These are phyloP conservation scores for Cottus gobio DNA, from an alignment of 2,113 vertebrate species.

Conservation along the genomic window DNA sequence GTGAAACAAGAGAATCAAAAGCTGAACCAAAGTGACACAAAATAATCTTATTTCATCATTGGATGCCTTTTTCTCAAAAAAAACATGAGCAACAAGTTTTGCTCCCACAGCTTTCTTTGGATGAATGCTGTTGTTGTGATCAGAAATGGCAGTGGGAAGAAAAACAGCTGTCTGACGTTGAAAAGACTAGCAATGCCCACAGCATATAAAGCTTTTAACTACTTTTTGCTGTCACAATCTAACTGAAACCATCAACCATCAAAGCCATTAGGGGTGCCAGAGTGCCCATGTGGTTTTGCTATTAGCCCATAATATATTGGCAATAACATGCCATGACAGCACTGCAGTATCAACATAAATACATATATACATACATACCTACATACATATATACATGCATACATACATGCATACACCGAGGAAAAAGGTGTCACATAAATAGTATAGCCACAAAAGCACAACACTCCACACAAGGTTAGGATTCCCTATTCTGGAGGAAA, in stretches of 20 bases:
- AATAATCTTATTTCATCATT: constrained; percentile 58
- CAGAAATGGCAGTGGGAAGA: constrained; percentile 56
- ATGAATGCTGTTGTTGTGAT: constrained; percentile 56
- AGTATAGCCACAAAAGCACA: constrained; percentile 52
- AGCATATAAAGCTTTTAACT: constrained; percentile 60
- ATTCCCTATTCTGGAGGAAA: constrained; percentile 63
- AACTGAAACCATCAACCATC: constrained; percentile 73
- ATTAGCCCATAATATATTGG: constrained; percentile 70
- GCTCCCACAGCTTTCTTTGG: constrained; percentile 38
- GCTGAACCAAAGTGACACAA: constrained; percentile 49
- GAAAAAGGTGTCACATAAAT: constrained; percentile 60
- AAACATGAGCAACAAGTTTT: constrained; percentile 56
- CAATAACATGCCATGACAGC: constrained; percentile 49
- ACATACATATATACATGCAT: no score
- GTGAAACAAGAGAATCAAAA: constrained; percentile 50
- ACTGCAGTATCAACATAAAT: constrained; percentile 56
- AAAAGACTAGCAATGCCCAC: constrained; percentile 57
- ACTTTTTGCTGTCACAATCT: constrained; percentile 69
- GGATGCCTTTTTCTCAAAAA: constrained; percentile 63
- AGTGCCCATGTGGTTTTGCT: constrained; percentile 67
- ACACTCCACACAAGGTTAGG: constrained; percentile 51
- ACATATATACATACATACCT: background rate
- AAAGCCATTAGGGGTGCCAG: constrained; percentile 67
- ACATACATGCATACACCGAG: constrained; percentile 12
- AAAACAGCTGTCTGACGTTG: constrained; percentile 43